Percentiles rank a stretch among this genome's conserved stretches.
Evolutionary conservation across 2,888 invertebrate genomes (phyloP).

Genomic region (Gortyna flavago): DNA sequence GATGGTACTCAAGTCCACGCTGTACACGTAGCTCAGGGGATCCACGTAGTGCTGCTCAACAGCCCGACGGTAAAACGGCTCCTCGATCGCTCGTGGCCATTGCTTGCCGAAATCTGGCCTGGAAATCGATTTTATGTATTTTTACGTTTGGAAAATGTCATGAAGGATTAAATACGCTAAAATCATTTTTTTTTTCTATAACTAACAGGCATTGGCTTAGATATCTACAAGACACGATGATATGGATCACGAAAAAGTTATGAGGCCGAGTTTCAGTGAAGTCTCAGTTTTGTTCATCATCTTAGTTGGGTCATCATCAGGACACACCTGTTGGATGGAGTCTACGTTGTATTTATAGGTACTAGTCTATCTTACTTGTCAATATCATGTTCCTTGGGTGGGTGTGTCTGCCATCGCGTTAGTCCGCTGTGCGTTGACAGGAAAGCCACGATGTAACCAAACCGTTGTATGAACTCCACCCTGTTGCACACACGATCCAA

Average conservation of each 20-base stretch:
- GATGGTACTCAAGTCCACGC: conserved; percentile 82
- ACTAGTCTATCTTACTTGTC: conserved; percentile 77
- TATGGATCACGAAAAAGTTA: conserved; percentile 1
- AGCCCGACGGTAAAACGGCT: conserved; percentile 96
- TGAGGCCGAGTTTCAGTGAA: not conserved
- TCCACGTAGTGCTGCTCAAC: conserved; percentile 95
- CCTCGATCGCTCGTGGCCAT: conserved; percentile 95
- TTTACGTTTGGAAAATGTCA: not conserved
- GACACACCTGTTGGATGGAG: not conserved
- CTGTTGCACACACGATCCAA: conserved; percentile 86
- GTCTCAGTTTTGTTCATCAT: not conserved
- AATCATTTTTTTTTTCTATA: not conserved
- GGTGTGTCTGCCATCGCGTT: conserved; percentile 95
- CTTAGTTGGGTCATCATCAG: not conserved
- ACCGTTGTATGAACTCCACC: conserved; percentile 95
- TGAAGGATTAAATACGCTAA: not conserved
- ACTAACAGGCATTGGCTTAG: not conserved
- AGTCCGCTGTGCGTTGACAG: conserved; percentile 97
- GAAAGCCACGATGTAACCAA: conserved; percentile 96
- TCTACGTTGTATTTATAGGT: not conserved
- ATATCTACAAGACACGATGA: not conserved
- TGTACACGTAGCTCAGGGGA: conserved; percentile 94
- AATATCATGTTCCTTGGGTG: conserved; percentile 82
- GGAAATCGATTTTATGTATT: conserved; percentile 17
- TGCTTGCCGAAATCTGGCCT: conserved; percentile 93